Evolutionary conservation across 2,797 vertebrate genomes (phyloP).

Genomic region (Columba guinea): DNA sequence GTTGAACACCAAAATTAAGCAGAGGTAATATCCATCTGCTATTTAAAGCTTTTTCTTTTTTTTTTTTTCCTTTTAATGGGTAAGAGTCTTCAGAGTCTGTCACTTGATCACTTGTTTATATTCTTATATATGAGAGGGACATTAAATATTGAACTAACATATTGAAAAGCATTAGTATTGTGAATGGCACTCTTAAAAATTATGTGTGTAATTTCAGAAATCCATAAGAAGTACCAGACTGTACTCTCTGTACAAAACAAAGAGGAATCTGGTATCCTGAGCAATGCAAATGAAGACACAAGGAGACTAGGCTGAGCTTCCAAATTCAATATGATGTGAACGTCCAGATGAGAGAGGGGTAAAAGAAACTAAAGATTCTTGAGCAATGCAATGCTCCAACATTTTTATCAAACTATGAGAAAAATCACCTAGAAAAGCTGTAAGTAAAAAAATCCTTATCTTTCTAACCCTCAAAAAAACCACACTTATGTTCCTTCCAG

Average conservation of each 20-base stretch:
- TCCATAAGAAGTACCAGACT: background rate
- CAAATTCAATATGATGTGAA: background rate
- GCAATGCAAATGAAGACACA: background rate
- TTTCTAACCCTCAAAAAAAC: background rate
- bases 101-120: background rate
- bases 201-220: background rate
- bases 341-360: background rate
- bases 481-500: background rate
- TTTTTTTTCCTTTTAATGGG: background rate
- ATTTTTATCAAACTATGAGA: background rate
- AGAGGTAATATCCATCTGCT: background rate
- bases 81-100: background rate
- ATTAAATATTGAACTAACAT: background rate
- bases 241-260: background rate
- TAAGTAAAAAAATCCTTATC: background rate
- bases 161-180: background rate
- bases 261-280: background rate
- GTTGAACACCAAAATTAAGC: background rate
- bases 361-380: background rate
- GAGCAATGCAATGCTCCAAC: background rate
- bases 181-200: background rate
- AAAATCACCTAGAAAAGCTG: background rate
- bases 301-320: background rate
- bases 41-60: background rate
- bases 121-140: background rate